Evolutionary conservation across 2,113 vertebrate genomes (phyloP), one percentile per base, ranked within the genome.

Genomic region (Sphyrna mokarran): DNA sequence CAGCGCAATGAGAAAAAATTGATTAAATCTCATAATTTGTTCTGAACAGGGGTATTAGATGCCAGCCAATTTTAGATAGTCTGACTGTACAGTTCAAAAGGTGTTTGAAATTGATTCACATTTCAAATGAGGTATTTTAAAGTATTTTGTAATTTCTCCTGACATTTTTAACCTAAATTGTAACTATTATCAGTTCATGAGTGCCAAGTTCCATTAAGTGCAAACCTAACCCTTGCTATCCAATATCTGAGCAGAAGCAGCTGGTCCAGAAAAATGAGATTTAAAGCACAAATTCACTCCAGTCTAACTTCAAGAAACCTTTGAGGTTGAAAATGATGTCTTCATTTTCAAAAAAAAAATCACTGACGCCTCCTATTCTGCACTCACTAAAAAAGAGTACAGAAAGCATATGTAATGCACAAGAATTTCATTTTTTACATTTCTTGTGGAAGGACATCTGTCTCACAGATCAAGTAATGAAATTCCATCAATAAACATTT

Each of bases 221-320:
- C 69, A 97, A 96, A 96, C 16, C 96, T 97, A 96, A 96, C 95
- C 96, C 94, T 76, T 95, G 94, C 97, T 97, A 97, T 97, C 96
- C 96, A 97, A 96, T 97, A 96, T 97, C 97, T 96, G 97, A 97
- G 96, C 96, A 97, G 96, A 96, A 96, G 96, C 96, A 97, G 97
- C 96, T 97, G 97, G 96, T 96, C 97, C 69, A 95, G 95, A 97
- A 97, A 97, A 97, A 97, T 97, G 96, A 97, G 97, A 97, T 97
- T 97, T 96, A 97, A 97, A 97, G 97, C 97, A 97, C 95, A 94
- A 96, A 97, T 97, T 97, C 97, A 95, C 85, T 95, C 8, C 95
- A 96, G 86, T 96, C 96, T 95, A 86, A 95, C 48, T 95, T 97
- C 54, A 1, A 66, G 26, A 86, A 61, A 96, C 96, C 69, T 96